phyloP scores from a whole-genome alignment of 2,113 vertebrate species.

The Phoxinus phoxinus region DNA sequence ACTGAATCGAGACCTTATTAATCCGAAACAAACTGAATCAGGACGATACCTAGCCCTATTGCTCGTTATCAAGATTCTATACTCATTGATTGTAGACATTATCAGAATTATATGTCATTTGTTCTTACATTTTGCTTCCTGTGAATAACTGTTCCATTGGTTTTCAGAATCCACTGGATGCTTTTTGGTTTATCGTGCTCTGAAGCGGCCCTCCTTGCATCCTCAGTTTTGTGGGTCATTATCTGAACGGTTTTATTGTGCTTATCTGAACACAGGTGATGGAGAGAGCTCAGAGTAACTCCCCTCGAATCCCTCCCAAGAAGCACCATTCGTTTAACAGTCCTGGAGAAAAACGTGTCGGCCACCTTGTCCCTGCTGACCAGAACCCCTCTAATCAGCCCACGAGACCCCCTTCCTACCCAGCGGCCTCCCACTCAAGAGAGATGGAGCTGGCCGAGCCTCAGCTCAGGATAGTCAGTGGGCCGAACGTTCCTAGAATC shows the following conservation, averaged over 20 bases:
- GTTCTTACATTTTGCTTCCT: not conserved
- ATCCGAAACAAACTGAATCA: not conserved
- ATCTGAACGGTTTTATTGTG: conserved; percentile 68
- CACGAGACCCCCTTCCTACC: conserved; percentile 66
- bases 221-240: conserved; percentile 30
- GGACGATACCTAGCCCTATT: not conserved
- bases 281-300: conserved; percentile 81
- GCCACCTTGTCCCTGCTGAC: conserved; percentile 65
- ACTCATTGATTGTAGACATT: not conserved
- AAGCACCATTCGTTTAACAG: conserved; percentile 70
- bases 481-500: conserved; percentile 65
- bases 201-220: not conserved
- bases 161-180: conserved; percentile 6
- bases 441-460: conserved; percentile 47
- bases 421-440: conserved; percentile 42
- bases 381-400: conserved; percentile 64
- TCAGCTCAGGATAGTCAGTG: conserved; percentile 39
- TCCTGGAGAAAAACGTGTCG: conserved; percentile 59
- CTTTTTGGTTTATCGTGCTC: not conserved
- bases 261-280: conserved; percentile 72
- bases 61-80: not conserved
- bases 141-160: not conserved
- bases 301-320: conserved; percentile 75
- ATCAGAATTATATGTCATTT: not conserved
- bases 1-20: not conserved